A percentile compares a stretch with the other conserved stretches of the same genome.
These are phyloP conservation scores for Mylabris phalerata DNA, from an alignment of 1,140 invertebrate genomes.

Conservation along the genomic window DNA sequence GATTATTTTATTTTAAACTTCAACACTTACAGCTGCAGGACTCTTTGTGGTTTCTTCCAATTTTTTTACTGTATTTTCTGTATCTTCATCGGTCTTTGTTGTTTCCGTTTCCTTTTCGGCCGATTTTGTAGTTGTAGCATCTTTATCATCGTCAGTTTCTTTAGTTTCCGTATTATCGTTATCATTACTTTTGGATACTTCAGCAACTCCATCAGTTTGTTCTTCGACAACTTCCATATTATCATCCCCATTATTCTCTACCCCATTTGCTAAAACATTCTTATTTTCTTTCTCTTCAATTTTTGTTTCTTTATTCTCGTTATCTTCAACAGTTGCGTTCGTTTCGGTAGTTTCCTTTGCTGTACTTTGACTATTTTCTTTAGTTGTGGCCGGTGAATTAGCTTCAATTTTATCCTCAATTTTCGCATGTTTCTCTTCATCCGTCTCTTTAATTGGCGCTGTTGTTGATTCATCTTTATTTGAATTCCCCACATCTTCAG, in stretches of 20 bases:
- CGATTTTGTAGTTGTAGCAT: neutral
- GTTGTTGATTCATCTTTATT: neutral
- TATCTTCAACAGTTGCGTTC: neutral
- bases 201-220: neutral
- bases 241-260: slow-evolving; percentile 17
- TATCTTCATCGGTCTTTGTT: slow-evolving; percentile 7
- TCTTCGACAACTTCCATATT: neutral
- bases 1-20: slow-evolving; percentile 10
- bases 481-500: slow-evolving; percentile 1
- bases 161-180: slow-evolving; percentile 7
- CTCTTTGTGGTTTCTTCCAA: slow-evolving; percentile 19
- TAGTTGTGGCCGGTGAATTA: neutral
- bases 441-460: neutral
- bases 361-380: slow-evolving; percentile 6
- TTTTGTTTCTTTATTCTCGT: neutral
- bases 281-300: slow-evolving; percentile 20
- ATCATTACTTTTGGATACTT: slow-evolving; percentile 2
- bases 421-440: neutral
- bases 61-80: slow-evolving; percentile 22
- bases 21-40: slow-evolving; percentile 21
- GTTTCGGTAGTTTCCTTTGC: neutral
- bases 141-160: neutral
- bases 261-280: slow-evolving; percentile 19
- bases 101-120: neutral
- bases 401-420: slow-evolving; percentile 2